A percentile compares a stretch with the other conserved stretches of the same genome.
phyloP scores from a whole-genome alignment of 1,140 invertebrate species.

The Amyelois transitella region DNA sequence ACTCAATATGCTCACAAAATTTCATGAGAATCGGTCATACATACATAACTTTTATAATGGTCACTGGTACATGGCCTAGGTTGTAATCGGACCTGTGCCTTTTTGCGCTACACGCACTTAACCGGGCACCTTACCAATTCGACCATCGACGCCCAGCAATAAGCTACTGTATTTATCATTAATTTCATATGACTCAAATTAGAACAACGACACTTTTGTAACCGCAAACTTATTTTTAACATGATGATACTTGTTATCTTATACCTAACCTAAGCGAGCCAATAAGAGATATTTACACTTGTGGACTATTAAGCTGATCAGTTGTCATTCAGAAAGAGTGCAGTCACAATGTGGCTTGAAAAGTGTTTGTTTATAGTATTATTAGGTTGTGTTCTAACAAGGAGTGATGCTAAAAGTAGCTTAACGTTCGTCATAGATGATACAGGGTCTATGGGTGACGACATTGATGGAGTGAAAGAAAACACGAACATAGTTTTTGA shows the following conservation, averaged over 20 bases:
- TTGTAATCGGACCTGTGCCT: too few relatives aligned
- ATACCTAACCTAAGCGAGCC: too few relatives aligned
- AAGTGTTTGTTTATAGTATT: background rate
- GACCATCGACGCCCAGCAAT: too few relatives aligned
- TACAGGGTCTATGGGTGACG: conserved; percentile 40
- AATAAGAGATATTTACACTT: background rate
- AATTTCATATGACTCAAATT: too few relatives aligned
- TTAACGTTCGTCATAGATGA: conserved; percentile 47
- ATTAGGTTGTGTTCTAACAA: background rate
- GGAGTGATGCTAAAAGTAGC: conserved; percentile 13
- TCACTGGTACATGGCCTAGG: too few relatives aligned
- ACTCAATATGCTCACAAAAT: too few relatives aligned
- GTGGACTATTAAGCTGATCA: background rate
- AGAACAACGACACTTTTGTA: too few relatives aligned
- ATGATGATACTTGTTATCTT: background rate
- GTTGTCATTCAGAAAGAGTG: background rate
- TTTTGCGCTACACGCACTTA: too few relatives aligned
- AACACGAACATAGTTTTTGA: conserved; percentile 34
- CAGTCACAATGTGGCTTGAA: background rate
- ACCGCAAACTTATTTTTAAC: background rate
- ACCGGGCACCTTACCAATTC: too few relatives aligned
- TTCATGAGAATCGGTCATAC: too few relatives aligned
- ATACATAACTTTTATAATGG: too few relatives aligned
- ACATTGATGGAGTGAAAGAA: conserved; percentile 35
- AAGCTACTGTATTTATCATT: too few relatives aligned